Evolutionary conservation across 2,888 invertebrate species (phyloP).

Genomic region (Oscheius sp.): DNA sequence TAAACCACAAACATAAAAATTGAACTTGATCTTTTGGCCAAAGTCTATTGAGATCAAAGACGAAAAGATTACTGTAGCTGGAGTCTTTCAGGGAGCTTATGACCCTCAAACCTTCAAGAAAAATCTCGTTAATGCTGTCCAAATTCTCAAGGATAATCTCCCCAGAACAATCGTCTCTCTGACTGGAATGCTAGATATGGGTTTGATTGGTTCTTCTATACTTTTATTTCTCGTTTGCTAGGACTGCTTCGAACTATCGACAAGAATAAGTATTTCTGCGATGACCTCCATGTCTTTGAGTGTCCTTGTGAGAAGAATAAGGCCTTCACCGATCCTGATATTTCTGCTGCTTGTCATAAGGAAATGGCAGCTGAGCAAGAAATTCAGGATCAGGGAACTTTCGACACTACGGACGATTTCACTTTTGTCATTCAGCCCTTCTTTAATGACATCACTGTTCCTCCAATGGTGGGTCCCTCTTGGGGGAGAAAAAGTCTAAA

Average conservation of each 20-base stretch:
- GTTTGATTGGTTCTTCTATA: too few species aligned
- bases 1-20: too few species aligned
- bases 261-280: constrained; percentile 52
- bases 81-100: constrained; percentile 40
- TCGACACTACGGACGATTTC: constrained; percentile 59
- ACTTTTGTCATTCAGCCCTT: constrained; percentile 61
- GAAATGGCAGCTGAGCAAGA: constrained; percentile 55
- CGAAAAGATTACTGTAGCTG: too few species aligned
- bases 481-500: background rate
- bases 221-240: too few species aligned
- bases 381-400: constrained; percentile 48
- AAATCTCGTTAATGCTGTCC: constrained; percentile 49
- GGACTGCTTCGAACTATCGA: constrained; percentile 57
- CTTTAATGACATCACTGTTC: constrained; percentile 49
- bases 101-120: constrained; percentile 43
- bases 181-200: constrained; percentile 62
- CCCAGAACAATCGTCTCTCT: constrained; percentile 58
- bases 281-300: constrained; percentile 54
- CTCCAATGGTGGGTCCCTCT: constrained; percentile 38
- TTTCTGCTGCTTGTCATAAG: constrained; percentile 44
- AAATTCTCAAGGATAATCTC: constrained; percentile 55
- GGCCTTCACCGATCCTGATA: constrained; percentile 48
- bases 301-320: constrained; percentile 55
- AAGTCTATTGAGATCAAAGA: too few species aligned
- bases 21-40: too few species aligned